Conservation (phyloP, 2,888 invertebrate species). For the Apantesis nais region DNA sequence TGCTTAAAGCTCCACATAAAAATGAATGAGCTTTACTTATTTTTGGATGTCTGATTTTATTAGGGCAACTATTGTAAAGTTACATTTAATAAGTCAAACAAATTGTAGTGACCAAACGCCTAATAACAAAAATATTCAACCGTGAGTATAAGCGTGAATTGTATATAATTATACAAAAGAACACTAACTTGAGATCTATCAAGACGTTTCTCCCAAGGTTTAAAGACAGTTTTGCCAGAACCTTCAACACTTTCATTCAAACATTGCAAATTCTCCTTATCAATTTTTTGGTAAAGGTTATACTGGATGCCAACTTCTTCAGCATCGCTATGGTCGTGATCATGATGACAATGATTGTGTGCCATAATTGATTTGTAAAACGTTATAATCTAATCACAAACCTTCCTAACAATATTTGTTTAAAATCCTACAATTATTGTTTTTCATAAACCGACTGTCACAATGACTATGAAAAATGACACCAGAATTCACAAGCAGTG, state of each 20-base stretch:
- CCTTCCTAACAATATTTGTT: background rate
- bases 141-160: too few relatives aligned
- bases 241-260: constrained; percentile 95
- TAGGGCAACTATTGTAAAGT: too few relatives aligned
- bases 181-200: constrained; percentile 89
- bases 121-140: too few relatives aligned
- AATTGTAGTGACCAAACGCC: too few relatives aligned
- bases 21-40: too few relatives aligned
- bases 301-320: constrained; percentile 92
- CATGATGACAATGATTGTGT: constrained; percentile 86
- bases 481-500: too few relatives aligned
- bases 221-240: constrained; percentile 95
- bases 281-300: constrained; percentile 95
- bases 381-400: background rate
- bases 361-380: constrained; percentile 68
- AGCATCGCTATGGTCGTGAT: constrained; percentile 86
- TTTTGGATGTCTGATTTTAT: too few relatives aligned
- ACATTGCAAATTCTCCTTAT: constrained; percentile 94
- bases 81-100: too few relatives aligned
- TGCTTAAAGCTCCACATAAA: too few relatives aligned
- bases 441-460: background rate
- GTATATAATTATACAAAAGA: background rate
- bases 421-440: background rate
- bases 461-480: background rate
- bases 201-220: constrained; percentile 94